Evolutionary conservation across 2,113 vertebrate species (phyloP).

Genomic region (Notiomystis cincta): DNA sequence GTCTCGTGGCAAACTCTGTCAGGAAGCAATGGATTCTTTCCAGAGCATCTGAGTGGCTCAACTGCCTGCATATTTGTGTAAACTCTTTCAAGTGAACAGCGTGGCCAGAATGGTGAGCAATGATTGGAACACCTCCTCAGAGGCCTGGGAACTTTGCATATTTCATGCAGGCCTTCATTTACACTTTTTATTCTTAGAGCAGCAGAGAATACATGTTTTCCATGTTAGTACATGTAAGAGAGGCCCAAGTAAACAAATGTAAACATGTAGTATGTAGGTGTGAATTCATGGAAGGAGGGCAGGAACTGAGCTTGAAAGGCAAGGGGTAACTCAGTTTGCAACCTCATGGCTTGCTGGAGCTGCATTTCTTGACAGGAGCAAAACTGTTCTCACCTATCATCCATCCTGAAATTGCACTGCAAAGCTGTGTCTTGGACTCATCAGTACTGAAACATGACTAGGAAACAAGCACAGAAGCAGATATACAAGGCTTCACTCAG

Average conservation of each 20-base stretch:
- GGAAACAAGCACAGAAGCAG: constrained; percentile 70
- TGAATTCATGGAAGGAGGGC: not conserved
- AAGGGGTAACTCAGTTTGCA: not conserved
- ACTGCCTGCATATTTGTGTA: not conserved
- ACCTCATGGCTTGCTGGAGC: not conserved
- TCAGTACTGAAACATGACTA: constrained; percentile 57
- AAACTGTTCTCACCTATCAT: constrained; percentile 37
- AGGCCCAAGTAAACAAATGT: not conserved
- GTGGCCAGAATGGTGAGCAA: not conserved
- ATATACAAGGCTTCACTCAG: constrained; percentile 63
- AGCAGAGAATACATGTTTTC: not conserved
- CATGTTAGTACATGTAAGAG: not conserved
- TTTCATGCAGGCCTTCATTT: not conserved
- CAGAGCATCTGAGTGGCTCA: not conserved
- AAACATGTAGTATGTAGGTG: not conserved
- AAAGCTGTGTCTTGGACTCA: constrained; percentile 63
- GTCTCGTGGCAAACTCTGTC: not conserved
- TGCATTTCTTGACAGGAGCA: not conserved
- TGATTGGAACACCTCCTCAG: not conserved
- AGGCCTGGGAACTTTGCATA: not conserved
- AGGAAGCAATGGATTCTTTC: not conserved
- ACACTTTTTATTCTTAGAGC: not conserved
- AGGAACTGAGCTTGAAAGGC: not conserved
- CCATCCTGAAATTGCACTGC: constrained; percentile 63
- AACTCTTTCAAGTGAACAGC: not conserved